phyloP scores from a whole-genome alignment of 2,797 vertebrate species.

The Gambelia wislizenii region DNA sequence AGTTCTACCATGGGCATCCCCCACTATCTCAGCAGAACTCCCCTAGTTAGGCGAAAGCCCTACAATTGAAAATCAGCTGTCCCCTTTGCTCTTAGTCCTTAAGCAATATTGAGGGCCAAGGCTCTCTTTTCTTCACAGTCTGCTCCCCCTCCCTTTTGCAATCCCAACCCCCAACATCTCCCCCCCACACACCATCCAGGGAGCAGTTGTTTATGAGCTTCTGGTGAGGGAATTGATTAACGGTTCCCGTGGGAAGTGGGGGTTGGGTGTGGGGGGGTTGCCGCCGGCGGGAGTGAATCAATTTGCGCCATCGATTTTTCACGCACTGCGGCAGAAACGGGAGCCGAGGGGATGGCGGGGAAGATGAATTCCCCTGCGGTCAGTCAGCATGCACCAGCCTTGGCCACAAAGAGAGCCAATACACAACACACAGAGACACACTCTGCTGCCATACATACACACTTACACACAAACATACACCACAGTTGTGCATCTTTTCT shows the following conservation, averaged over 20 bases:
- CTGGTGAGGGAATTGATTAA: constrained; percentile 56
- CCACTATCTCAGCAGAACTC: background rate
- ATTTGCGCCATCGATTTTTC: constrained; percentile 79
- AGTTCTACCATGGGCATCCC: background rate
- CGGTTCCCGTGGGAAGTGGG: constrained; percentile 44
- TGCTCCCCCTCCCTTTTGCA: constrained; percentile 41
- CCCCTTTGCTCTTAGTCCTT: background rate
- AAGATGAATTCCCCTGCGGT: constrained; percentile 61
- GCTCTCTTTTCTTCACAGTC: constrained; percentile 12
- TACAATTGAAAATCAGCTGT: background rate
- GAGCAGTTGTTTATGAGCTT: constrained; percentile 41
- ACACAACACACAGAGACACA: background rate
- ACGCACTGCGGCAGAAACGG: constrained; percentile 70
- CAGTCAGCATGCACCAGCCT: constrained; percentile 26
- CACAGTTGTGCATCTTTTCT: background rate
- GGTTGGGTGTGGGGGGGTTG: background rate
- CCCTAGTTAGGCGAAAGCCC: background rate
- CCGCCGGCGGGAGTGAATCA: constrained; percentile 62
- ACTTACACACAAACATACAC: background rate
- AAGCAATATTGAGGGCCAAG: background rate
- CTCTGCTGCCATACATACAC: background rate
- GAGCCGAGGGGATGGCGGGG: constrained; percentile 41
- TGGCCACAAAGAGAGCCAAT: constrained; percentile 21
- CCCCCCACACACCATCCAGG: constrained; percentile 13
- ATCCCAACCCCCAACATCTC: constrained; percentile 34